These are phyloP conservation scores for Phainopepla nitens DNA, from an alignment of 2,113 vertebrate genomes.

Conservation along the genomic window DNA sequence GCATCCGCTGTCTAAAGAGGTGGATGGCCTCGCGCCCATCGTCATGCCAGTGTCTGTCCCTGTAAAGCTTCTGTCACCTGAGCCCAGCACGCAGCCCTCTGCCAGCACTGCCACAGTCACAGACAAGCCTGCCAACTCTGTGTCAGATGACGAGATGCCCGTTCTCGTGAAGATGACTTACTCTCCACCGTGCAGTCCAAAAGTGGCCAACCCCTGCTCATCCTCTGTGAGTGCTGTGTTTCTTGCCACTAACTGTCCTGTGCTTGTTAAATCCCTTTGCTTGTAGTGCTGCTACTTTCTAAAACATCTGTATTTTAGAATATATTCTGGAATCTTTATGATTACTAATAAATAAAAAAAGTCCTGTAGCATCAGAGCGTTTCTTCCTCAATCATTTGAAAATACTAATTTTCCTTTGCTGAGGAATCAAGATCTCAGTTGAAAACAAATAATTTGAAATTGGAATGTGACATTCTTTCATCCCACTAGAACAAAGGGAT, in stretches of 20 bases:
- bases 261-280: conserved; percentile 74
- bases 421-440: neutral
- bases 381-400: neutral
- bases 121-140: conserved; percentile 77
- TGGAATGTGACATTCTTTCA: neutral
- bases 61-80: conserved; percentile 81
- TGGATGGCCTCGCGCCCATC: conserved; percentile 78
- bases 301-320: neutral
- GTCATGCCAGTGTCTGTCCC: conserved; percentile 90
- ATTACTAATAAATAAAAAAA: neutral
- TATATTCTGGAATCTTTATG: neutral
- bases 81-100: conserved; percentile 75
- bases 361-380: neutral
- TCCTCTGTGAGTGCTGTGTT: conserved; percentile 84
- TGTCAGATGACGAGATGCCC: conserved; percentile 85
- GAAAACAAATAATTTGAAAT: conserved; percentile 7
- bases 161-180: conserved; percentile 83
- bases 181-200: conserved; percentile 77
- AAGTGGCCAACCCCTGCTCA: conserved; percentile 72
- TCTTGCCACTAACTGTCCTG: conserved; percentile 65
- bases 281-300: conserved; percentile 38
- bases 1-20: conserved; percentile 75
- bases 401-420: neutral
- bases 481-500: conserved; percentile 64
- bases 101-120: conserved; percentile 71